Evolutionary conservation across 2,888 invertebrate species (phyloP), one percentile per base, ranked within the genome.

Genomic region (Orthosia cruda): DNA sequence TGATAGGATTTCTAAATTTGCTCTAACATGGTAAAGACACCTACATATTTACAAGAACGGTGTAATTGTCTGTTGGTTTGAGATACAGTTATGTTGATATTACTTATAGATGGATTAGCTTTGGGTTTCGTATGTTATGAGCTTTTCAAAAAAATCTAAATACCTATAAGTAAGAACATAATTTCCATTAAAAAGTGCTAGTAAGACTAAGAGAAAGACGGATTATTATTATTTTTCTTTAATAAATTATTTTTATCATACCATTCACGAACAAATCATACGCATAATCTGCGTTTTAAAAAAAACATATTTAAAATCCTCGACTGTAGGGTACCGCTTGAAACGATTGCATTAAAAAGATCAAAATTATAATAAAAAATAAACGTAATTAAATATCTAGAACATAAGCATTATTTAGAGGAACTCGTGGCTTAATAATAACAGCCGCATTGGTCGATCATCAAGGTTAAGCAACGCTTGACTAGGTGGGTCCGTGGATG

Each of bases 1-100:
- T 72, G 40, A 12, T 15, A 4, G 11, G 1, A 3, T 73, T 50
- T 59, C 9, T 0, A 16, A 40, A 49, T 72, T 72, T 32, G 26
- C 71, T 81, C 57, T 59, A 52, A 63, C 32, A 71, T 71, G 57
- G 74, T 69, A 85, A 72, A 49, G 69, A 65, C 50, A 70, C 71
- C 57, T 58, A 59, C 26, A 74, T 90, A 92, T 93, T 92, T 93
- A 92, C 91, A 91, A 90, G 88, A 84, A 87, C 80, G 81, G 85
- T 89, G 88, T 92, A 91, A 92, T 93, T 92, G 90, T 92, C 87
- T 87, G 89, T 88, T 70, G 66, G 83, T 87, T 83, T 77, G 77
- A 80, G 59, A 68, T 69, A 72, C 45, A 47, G 57, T 20, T 85
- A 65, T 74, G 61, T 71, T 67, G 61, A 64, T 70, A 52, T 68